Conservation (phyloP, 1,140 invertebrate species). For the Drosophila burlai region DNA sequence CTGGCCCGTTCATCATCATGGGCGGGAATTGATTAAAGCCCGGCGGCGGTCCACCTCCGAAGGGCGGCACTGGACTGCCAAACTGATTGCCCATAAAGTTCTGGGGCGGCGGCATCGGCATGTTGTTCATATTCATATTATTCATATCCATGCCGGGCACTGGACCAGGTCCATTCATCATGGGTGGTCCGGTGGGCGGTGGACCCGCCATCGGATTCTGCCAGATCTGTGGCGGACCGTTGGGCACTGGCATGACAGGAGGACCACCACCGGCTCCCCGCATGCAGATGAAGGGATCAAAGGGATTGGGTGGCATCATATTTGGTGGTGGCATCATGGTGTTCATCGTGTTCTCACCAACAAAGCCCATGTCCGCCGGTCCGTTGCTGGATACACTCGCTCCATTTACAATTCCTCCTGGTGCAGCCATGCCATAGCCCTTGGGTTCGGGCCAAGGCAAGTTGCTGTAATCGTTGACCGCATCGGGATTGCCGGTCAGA, state of each 20-base stretch:
- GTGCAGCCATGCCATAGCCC: conserved; percentile 85
- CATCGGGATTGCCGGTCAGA: conserved; percentile 92
- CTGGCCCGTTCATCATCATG: conserved; percentile 79
- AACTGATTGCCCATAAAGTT: conserved; percentile 71
- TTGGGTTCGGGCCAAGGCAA: conserved; percentile 94
- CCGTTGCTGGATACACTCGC: neutral
- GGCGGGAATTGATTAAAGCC: conserved; percentile 71
- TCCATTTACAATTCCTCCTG: neutral
- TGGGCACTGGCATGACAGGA: conserved; percentile 25
- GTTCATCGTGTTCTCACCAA: conserved; percentile 26
- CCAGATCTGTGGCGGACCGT: conserved; percentile 64
- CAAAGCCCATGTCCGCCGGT: conserved; percentile 40
- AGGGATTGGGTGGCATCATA: conserved; percentile 86
- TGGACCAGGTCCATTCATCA: conserved; percentile 53
- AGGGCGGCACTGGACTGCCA: conserved; percentile 63
- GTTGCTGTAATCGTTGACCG: conserved; percentile 90
- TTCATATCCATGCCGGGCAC: conserved; percentile 64
- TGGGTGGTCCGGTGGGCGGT: conserved; percentile 29
- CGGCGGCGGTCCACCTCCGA: conserved; percentile 41
- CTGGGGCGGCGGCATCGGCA: conserved; percentile 55
- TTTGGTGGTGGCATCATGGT: conserved; percentile 4
- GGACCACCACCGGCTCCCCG: conserved; percentile 2
- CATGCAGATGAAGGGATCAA: conserved; percentile 63
- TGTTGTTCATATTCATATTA: conserved; percentile 34
- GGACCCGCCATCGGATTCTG: conserved; percentile 62